A percentile compares a stretch with the other conserved stretches of the same genome.
Conservation (phyloP, 1,140 invertebrate species). For the Diuraphis noxia region DNA sequence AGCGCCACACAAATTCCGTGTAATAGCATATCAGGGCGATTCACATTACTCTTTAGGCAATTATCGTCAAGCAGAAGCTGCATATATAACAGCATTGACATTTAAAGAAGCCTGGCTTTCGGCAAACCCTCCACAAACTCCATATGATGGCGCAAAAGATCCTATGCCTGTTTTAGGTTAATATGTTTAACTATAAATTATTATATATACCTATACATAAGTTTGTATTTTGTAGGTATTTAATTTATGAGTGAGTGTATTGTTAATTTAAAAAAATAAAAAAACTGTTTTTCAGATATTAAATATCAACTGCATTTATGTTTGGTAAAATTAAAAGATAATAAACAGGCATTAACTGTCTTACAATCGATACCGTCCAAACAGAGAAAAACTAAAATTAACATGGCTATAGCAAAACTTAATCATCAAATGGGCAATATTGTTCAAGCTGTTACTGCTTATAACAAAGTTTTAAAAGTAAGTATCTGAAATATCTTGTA, state of each 20-base stretch:
- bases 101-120: constrained; percentile 72
- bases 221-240: too few relatives aligned
- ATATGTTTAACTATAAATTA: background rate
- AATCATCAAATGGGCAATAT: constrained; percentile 75
- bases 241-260: too few relatives aligned
- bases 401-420: constrained; percentile 73
- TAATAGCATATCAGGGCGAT: constrained; percentile 71
- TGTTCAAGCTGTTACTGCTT: constrained; percentile 71
- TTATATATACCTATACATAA: too few relatives aligned
- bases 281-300: constrained; percentile 65
- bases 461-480: constrained; percentile 74
- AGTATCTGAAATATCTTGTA: background rate
- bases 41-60: constrained; percentile 69
- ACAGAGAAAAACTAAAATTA: constrained; percentile 70
- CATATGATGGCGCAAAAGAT: constrained; percentile 62
- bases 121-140: constrained; percentile 63
- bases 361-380: constrained; percentile 73
- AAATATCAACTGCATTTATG: constrained; percentile 77
- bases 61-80: constrained; percentile 70
- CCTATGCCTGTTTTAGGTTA: constrained; percentile 62
- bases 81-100: constrained; percentile 71
- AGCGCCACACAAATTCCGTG: constrained; percentile 67
- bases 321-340: constrained; percentile 68
- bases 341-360: constrained; percentile 67
- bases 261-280: background rate